These are phyloP conservation scores for Argynnis bischoffii DNA, from an alignment of 2,888 invertebrate species.

Conservation along the genomic window DNA sequence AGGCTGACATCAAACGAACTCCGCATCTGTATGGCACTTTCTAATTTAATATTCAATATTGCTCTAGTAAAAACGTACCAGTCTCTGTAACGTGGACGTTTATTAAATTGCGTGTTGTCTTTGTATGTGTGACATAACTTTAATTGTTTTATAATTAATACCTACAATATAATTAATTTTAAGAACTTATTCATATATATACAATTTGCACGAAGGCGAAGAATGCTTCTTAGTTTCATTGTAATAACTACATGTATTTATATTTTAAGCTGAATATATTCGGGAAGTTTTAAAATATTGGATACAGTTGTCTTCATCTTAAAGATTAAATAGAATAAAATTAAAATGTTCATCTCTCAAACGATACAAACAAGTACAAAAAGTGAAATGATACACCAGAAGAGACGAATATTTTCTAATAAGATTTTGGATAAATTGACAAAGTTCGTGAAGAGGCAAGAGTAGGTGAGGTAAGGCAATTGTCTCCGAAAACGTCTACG, in stretches of 20 bases:
- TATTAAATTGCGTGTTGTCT: conserved; percentile 61
- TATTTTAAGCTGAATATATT: no score
- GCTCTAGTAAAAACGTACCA: conserved; percentile 71
- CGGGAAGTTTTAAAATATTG: neutral
- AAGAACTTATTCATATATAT: neutral
- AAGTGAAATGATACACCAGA: conserved; percentile 56
- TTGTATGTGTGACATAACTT: conserved; percentile 12
- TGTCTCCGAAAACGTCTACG: conserved; percentile 82
- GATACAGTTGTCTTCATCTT: neutral
- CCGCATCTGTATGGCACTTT: conserved; percentile 67
- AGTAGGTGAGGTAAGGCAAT: conserved; percentile 83
- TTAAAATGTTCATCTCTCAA: conserved; percentile 20
- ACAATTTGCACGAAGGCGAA: no score
- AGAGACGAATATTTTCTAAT: conserved; percentile 72
- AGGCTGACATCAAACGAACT: conserved; percentile 76
- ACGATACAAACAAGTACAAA: conserved; percentile 31
- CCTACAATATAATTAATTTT: neutral
- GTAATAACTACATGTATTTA: no score
- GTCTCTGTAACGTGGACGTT: conserved; percentile 59
- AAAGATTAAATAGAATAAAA: neutral
- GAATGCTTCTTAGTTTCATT: no score
- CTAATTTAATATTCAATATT: conserved; percentile 75
- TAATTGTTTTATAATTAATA: conserved; percentile 14
- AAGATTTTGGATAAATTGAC: conserved; percentile 79
- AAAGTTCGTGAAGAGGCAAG: conserved; percentile 79